Base-by-base conservation (phyloP, 2,113 vertebrate species). In the Rattus rattus region DNA sequence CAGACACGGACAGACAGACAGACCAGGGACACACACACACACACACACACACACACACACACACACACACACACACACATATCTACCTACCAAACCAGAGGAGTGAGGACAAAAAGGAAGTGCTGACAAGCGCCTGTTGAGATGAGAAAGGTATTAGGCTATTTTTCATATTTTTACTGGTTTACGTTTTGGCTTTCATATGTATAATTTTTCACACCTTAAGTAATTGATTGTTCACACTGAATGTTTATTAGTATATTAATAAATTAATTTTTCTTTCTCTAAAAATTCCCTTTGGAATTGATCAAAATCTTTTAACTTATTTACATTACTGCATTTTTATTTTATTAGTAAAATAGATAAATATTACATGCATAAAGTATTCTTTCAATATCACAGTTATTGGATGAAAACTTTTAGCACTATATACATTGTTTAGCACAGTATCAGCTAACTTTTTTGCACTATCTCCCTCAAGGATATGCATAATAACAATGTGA, bases 141-240 rank as follows among this genome's bases (percentile, higher is more conserved):
- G 20, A 76, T 33, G 20, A 72, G 61, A 63, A 61, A 11, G n/a
- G 1, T 13, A 39, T 81, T 87, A 65, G 54, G 61, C 30, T 47
- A 56, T 94, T 75, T 12, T 91, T 91, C 72, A 19, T 19, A 56
- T 49, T 70, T 61, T 13, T 73, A 24, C 22, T 91, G 5, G 36
- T 87, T 73, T 67, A 73, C 43, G 19, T 56, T 90, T 85, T 86
- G 28, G 2, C 33, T 63, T 70, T 54, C n/a, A n/a, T 2, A 56
- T 89, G 30, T 39, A 43, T 70, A 65, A 76, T 77, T 94, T 87
- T 89, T 84, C 26, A 86, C 65, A 77, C 79, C 47, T 92, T 79
- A 47, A 67, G 7, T 65, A 83, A 75, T 7, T 75, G n/a, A n/a
- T 91, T 92, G 65, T 36, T 90, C 72, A 81, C 4, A 84, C 7